Base-by-base conservation (phyloP, 1,140 invertebrate genomes). In the Heliconius nattereri region DNA sequence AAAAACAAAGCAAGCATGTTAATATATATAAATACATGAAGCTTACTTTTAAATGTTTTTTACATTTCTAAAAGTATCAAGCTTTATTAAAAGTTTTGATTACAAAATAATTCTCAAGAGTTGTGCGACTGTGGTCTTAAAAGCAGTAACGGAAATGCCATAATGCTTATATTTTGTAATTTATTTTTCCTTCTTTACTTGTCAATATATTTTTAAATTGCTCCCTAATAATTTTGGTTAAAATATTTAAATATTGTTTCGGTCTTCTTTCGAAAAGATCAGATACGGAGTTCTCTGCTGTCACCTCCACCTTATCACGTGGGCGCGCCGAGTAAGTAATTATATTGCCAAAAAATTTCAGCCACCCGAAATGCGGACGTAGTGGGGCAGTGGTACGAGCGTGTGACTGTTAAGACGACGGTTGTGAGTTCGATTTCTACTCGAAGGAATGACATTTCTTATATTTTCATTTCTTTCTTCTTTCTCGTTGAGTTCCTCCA, bases 281-380 rank as follows among this genome's bases (percentile, higher is more conserved):
- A 85, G 84, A 86, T 86, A 85, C 78, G 82, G 52, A 80, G 83
- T 70, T 78, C 85, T 87, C 85, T 87, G 87, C 88, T 91, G 91
- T 90, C 89, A 84, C 84, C 85, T 85, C 78, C 75, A 79, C 79
- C 84, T 90, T 90, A 84, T 88, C 87, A 89, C 87, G 81, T 86
- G 85, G 88, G 85, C 88, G 88, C 86, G 86, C 85, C 84, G 85
- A 83, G 81, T 86, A 85, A 86, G 85, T 85, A 87, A 90, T 92
- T 92, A 60, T 23, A 23, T 60, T 60, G 57, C 57, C n/a, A 60
- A 26, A 60, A 60, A 60, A 35, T 7, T 1, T 35, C 32, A 35
- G 40, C 40, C 13, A 16, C 16, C 9, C 40, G 3, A 45, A 13
- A 45, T 45, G 40, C 5, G 40, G 13, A 45, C 40, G 40, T 45